Base-by-base conservation (phyloP, 2,113 vertebrate genomes). In the Hypanus sabinus region DNA sequence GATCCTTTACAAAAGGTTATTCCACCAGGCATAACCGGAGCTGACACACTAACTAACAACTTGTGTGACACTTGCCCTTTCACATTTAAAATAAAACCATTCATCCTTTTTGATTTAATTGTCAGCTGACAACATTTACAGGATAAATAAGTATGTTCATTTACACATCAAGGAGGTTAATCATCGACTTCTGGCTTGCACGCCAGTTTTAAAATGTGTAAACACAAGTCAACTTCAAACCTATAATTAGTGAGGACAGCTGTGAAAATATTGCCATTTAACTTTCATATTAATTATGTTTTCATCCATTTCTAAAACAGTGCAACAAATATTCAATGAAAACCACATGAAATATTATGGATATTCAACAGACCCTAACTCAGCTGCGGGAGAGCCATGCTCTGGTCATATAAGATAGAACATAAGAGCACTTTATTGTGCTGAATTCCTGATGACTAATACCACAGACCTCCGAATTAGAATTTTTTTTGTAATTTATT, bases 91-190 rank as follows among this genome's bases (percentile, higher is more conserved):
- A 27, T 20, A 27, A 57, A 4, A 87, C 24, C 8, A 27, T 87
- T 57, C 24, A 22, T 87, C 46, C 36, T 60, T 27, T 87, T 57
- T 87, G 20, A 57, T 87, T 87, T 87, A 18, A 30, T 73, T 75
- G n/a, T 55, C 38, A 46, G 70, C 20, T 93, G 36, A 71, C 91
- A 93, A 93, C 27, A 55, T 73, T 73, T 73, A 93, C 91, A 55
- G 33, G 11, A 22, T 73, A 93, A 90, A 70, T 36, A 71, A 46
- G 11, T 30, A 27, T 8, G 70, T 55, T 38, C 22, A 73, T 46
- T 75, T 73, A 7, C 36, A 93, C 68, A 73, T 24, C 46, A 75
- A 93, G 70, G 22, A 93, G 70, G 71, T 16, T 93, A 70, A 24
- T 93, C 36, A 11, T 71, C 18, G 5, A 30, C 24, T 73, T 75